phyloP scores from a whole-genome alignment of 2,888 invertebrate genomes.

The Fabriciana adippe region DNA sequence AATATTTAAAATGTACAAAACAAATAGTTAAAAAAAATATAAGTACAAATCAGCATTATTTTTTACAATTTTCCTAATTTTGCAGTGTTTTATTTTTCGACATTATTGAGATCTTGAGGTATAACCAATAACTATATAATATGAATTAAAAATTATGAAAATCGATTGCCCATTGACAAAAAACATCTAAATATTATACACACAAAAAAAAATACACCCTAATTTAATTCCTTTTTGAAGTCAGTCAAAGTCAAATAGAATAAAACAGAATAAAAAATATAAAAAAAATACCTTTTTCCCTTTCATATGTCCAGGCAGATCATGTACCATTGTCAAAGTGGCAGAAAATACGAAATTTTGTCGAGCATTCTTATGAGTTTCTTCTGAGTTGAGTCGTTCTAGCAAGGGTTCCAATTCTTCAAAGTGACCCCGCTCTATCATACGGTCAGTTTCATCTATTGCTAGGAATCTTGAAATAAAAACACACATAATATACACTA shows the following conservation, averaged over 20 bases:
- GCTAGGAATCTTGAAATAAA: constrained; percentile 88
- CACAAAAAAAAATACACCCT: too few relatives aligned
- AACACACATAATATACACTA: not conserved
- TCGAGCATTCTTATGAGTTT: constrained; percentile 80
- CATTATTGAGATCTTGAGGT: too few relatives aligned
- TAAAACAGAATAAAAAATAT: not conserved
- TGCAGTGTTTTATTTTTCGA: too few relatives aligned
- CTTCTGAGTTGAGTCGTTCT: constrained; percentile 89
- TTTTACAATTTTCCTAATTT: too few relatives aligned
- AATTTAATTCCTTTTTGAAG: too few relatives aligned
- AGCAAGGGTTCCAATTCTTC: constrained; percentile 93
- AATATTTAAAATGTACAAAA: not conserved
- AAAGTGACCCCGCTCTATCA: constrained; percentile 98
- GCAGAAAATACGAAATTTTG: constrained; percentile 99
- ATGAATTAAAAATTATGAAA: too few relatives aligned
- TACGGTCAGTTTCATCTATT: constrained; percentile 99
- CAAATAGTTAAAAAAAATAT: not conserved
- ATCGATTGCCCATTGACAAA: too few relatives aligned
- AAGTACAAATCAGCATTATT: too few relatives aligned
- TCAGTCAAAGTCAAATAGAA: too few relatives aligned
- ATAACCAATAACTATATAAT: too few relatives aligned
- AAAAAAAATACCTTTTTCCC: constrained; percentile 74
- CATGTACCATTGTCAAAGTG: constrained; percentile 95
- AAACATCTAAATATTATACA: too few relatives aligned
- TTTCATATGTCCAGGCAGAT: constrained; percentile 88